Evolutionary conservation across 2,113 vertebrate species (phyloP).

Genomic region (Azemiops feae): DNA sequence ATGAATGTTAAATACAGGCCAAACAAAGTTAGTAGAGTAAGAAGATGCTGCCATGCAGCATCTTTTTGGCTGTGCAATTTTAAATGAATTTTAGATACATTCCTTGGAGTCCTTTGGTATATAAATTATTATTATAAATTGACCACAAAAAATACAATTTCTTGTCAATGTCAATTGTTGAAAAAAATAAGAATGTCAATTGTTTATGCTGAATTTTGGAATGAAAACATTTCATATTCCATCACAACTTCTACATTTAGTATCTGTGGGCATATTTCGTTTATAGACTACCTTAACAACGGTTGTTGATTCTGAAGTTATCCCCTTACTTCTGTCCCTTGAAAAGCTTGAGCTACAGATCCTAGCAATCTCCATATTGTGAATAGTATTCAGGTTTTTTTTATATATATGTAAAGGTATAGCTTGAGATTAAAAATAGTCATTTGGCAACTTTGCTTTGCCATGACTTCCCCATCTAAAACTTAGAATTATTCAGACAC

Average conservation of each 20-base stretch:
- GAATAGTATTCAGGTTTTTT: neutral
- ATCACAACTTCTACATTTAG: neutral
- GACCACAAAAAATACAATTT: slow-evolving; percentile 8
- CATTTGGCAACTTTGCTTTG: neutral
- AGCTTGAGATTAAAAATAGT: neutral
- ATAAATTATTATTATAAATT: neutral
- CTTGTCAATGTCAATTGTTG: neutral
- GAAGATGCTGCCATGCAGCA: accelerated
- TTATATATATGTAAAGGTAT: neutral
- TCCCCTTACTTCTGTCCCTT: neutral
- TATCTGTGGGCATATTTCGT: neutral
- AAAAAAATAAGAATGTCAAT: neutral
- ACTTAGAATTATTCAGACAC: neutral
- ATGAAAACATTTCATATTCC: neutral
- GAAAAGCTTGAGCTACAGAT: neutral
- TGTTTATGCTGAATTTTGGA: neutral
- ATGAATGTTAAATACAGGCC: accelerated
- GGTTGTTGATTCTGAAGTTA: neutral
- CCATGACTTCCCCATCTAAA: neutral
- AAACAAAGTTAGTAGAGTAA: slow-evolving; percentile 6
- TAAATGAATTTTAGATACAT: neutral
- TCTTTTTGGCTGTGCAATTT: accelerated
- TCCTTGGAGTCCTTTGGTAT: neutral
- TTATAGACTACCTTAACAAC: neutral
- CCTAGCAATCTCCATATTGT: neutral